Evolutionary conservation across 2,113 vertebrate genomes (phyloP).

Genomic region (Triplophysa tibetana): DNA sequence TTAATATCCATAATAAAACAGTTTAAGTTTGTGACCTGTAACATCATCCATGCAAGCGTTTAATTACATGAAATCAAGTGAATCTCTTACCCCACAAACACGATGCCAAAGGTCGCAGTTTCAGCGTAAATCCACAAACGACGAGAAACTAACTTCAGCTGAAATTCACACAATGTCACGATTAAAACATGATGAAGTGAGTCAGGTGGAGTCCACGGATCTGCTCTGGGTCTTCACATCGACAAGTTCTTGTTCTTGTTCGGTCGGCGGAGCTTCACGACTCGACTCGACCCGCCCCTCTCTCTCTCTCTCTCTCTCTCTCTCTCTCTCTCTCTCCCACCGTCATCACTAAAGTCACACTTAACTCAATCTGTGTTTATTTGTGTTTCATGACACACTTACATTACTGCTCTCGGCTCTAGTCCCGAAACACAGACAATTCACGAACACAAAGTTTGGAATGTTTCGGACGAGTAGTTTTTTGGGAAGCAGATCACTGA

Average conservation of each 20-base stretch:
- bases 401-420: slow-evolving; percentile 65
- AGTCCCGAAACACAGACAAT: slow-evolving; percentile 37
- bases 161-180: neutral
- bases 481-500: no score
- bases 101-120: slow-evolving; percentile 24
- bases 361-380: slow-evolving; percentile 84
- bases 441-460: no score
- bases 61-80: neutral
- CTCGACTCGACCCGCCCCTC: slow-evolving; percentile 72
- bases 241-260: slow-evolving; percentile 79
- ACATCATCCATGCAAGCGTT: neutral
- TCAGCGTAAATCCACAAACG: slow-evolving; percentile 16
- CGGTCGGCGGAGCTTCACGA: slow-evolving; percentile 66
- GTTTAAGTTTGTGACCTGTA: neutral
- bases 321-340: slow-evolving; percentile 68
- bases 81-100: slow-evolving; percentile 8
- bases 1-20: neutral
- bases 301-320: slow-evolving; percentile 64
- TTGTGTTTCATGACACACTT: slow-evolving; percentile 84
- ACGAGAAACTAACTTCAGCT: neutral
- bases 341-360: slow-evolving; percentile 73
- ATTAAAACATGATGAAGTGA: neutral
- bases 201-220: neutral
- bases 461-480: no score
- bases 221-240: neutral